phyloP scores from a whole-genome alignment of 2,888 invertebrate genomes.

The Oeneis ivallda region DNA sequence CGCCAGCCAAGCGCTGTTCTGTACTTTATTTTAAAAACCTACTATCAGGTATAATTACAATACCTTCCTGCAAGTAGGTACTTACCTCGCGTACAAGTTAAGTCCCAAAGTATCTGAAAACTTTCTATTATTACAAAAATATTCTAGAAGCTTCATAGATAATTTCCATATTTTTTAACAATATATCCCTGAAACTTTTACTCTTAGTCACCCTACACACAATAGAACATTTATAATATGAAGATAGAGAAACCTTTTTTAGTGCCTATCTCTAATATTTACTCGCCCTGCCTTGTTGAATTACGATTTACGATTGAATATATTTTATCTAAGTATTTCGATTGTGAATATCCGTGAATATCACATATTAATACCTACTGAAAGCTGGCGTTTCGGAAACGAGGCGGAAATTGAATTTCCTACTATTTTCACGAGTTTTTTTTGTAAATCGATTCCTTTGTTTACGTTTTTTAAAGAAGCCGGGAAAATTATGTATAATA shows the following conservation, averaged over 20 bases:
- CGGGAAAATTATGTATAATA: too few relatives aligned
- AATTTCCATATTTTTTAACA: background rate
- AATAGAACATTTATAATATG: conserved; percentile 56
- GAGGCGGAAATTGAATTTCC: conserved; percentile 13
- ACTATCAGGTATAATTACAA: too few relatives aligned
- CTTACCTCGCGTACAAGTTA: too few relatives aligned
- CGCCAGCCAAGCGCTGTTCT: too few relatives aligned
- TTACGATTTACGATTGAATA: conserved; percentile 54
- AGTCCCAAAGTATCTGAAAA: too few relatives aligned
- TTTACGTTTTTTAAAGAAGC: too few relatives aligned
- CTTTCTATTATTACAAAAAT: too few relatives aligned
- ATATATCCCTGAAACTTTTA: background rate
- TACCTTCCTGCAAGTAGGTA: too few relatives aligned
- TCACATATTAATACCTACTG: conserved; percentile 18
- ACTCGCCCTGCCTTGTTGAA: conserved; percentile 61
- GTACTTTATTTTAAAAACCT: too few relatives aligned
- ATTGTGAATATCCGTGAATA: conserved; percentile 32
- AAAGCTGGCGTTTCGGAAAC: conserved; percentile 15
- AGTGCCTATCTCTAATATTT: conserved; percentile 62
- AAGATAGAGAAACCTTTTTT: conserved; percentile 59
- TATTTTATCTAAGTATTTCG: conserved; percentile 40
- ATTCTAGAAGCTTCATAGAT: background rate
- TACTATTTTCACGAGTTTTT: background rate
- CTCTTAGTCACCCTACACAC: conserved; percentile 33
- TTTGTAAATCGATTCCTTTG: background rate